Evolutionary conservation across 2,797 vertebrate genomes (phyloP), one percentile per base, ranked within the genome.

Genomic region (Myiothlypis chrysogaster): DNA sequence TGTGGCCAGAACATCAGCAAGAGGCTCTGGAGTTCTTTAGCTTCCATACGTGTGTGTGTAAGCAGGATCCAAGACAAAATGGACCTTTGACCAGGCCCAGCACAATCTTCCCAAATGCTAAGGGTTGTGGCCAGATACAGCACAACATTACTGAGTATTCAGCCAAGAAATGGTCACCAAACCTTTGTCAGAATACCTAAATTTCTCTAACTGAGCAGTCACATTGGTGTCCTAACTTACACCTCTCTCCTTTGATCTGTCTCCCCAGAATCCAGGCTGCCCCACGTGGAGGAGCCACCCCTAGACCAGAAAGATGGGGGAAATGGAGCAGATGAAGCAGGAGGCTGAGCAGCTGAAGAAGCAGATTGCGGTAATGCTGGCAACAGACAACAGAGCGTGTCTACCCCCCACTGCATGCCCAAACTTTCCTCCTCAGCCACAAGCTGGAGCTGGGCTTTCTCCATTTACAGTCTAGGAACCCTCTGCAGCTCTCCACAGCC

Each of bases 321-420:
- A 99, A 98, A 98, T 99, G 97, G 99, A 99, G 79, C 97, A 99
- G 97, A 96, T 99, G 97, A 98, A 99, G 96, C 99, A 99, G 97
- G 99, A 99, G 97, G 98, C 99, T 8, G 99, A 99, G 85, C 98
- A 97, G 95, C 98, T 99, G 96, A 99, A 99, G 98, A 99, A 99
- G 91, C 98, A 99, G 97, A 99, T 99, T 94, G 98, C 98, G 90
- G 99, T 99, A 97, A 99, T 97, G 55, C 76, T 83, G 65, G 49
- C 87, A 46, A 15, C 22, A 47, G 49, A 35, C 35, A 35, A 35
- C 35, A 55, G 65, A 35, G 35, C 1, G 1, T 18, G 44, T 24
- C 83, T 79, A 20, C 4, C 11, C 15, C 4, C 23, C 18, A 32
- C 27, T 4, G 11, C 2, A 2, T 30, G 43, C 21, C 43, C 43